Evolutionary conservation across 2,888 invertebrate species (phyloP), one percentile per base, ranked within the genome.

Genomic region (Byasa hedistus): DNA sequence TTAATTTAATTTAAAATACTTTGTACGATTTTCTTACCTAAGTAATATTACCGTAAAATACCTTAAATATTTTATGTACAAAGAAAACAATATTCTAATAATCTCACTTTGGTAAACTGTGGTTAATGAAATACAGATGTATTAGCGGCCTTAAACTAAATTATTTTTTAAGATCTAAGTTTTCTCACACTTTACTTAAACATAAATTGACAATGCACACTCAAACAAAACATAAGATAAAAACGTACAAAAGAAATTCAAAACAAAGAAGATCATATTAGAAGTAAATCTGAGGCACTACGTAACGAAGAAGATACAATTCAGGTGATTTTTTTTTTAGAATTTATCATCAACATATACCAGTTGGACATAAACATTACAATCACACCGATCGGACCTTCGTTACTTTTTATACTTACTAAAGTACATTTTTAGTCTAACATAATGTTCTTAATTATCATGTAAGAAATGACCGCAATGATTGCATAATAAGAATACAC

Each of bases 101-200:
- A 92, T 92, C 92, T 92, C 92, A 92, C 92, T 92, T 92, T 92
- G 92, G 92, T 92, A 92, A 91, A 92, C 92, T 92, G 92, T 92
- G 92, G 92, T 92, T 89, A 88, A 86, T 86, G 82, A 81, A 85
- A 85, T 64, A 68, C 61, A 60, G 19, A 64, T 64, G 64, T 64
- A 39, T 64, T 39, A 59, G 52, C 23, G 48, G 56, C 27, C 27
- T 24, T 64, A 65, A 68, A 65, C 72, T 70, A 70, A 68, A 71
- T 3, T 39, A 39, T 39, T 63, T 68, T 68, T 12, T 54, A 22
- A 54, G 21, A 22, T 54, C 52, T 54, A 54, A 54, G 52, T 15
- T 48, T 52, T 22, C 12, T 52, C 23, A 54, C 52, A 54, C 21
- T 22, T 54, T 54, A 1, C 52, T 22, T 22, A 54, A 48, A 48